Base-by-base conservation (phyloP, 1,140 invertebrate genomes). In the Drosophila bocqueti region DNA sequence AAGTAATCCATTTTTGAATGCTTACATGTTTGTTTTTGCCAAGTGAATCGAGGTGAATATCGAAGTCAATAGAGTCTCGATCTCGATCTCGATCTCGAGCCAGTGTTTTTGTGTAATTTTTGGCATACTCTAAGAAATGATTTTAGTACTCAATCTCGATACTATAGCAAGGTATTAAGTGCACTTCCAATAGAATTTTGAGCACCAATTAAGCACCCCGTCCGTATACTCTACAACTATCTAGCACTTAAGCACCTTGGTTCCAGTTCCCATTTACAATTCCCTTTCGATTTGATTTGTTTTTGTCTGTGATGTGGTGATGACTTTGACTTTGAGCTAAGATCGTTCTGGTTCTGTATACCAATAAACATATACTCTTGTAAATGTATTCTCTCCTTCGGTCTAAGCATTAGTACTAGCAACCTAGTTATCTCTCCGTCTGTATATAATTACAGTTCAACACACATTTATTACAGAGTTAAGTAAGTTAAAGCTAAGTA, bases 21-120 rank as follows among this genome's bases (percentile, higher is more conserved):
- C 85, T 90, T 90, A 90, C 79, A 82, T 90, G 79, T 90, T 89
- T 90, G 85, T 76, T 89, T 89, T 90, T 89, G 81, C 74, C 31
- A 59, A 74, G 40, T 82, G 46, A 78, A 65, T 57, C 66, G 71
- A 76, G 36, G 40, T 61, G 60, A 52, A 64, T 47, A 66, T 60
- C 45, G 47, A 65, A 45, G 52, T 34, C 61, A 15, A 54, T 34
- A 36, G 15, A 21, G 26, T 3, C 24, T 24, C 24, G 24, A 24
- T 29, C 26, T 29, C 26, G 26, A 26, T 59, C 52, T 66, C 63
- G 67, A 76, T 46, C 68, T 45, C 43, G 49, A 36, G 36, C 45
- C 26, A 40, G 11, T 40, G 11, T 85, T 91, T 87, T 87, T 87
- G 83, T 86, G 76, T 89, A 83, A 34, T 81, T 76, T 87, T 89